Evolutionary conservation across 1,140 invertebrate species (phyloP).

Genomic region (Agraylea sexmaculata): DNA sequence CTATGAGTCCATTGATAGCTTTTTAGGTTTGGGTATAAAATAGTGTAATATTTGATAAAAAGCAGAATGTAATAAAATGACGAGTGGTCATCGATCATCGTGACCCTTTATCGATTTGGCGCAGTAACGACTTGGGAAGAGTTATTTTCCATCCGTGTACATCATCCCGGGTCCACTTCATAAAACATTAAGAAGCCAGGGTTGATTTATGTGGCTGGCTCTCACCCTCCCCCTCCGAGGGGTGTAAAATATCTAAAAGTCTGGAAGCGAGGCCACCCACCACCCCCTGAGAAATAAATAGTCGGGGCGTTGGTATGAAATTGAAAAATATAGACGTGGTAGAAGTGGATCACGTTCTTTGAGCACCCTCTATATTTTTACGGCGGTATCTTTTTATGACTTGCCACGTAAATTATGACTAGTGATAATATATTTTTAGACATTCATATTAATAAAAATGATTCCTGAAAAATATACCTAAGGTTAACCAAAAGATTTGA

Average conservation of each 20-base stretch:
- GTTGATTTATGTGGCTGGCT: conserved; percentile 17
- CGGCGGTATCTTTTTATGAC: conserved; percentile 6
- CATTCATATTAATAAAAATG: no score
- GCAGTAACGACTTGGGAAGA: neutral
- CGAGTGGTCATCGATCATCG: neutral
- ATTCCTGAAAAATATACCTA: no score
- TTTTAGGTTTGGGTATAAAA: neutral
- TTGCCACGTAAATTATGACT: no score
- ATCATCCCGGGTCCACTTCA: conserved; percentile 11
- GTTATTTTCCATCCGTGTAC: no score
- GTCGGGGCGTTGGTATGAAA: conserved; percentile 3
- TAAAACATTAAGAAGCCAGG: conserved; percentile 16
- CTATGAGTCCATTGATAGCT: conserved; percentile 14
- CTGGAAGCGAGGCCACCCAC: neutral
- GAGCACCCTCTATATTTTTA: no score
- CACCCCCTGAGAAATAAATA: neutral
- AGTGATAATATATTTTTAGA: no score
- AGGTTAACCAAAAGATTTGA: no score
- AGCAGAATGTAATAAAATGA: neutral
- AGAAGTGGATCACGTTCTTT: no score
- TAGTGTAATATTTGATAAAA: neutral
- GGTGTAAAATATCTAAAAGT: conserved; percentile 7
- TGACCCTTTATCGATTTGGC: neutral
- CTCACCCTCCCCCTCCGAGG: no score
- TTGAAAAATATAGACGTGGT: conserved; percentile 5